Conservation (phyloP, 2,113 vertebrate genomes). For the Ondatra zibethicus region DNA sequence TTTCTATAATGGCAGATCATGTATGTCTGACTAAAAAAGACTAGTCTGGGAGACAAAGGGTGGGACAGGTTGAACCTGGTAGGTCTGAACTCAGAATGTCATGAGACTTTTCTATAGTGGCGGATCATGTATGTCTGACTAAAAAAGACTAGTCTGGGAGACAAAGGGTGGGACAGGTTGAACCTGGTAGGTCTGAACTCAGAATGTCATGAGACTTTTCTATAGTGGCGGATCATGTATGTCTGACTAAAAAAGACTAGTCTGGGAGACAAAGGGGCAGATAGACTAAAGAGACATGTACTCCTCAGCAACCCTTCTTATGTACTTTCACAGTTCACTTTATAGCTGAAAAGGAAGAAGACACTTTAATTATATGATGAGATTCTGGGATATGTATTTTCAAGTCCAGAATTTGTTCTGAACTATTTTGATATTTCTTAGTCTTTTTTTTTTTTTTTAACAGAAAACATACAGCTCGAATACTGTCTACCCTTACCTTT, state of each 20-base stretch:
- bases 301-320: neutral
- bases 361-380: neutral
- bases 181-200: neutral
- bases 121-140: neutral
- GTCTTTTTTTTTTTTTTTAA: neutral
- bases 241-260: neutral
- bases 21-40: neutral
- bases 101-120: neutral
- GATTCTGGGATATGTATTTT: neutral
- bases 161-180: neutral
- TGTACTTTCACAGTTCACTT: neutral
- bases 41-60: no score
- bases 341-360: neutral
- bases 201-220: neutral
- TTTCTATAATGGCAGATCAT: neutral
- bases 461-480: neutral
- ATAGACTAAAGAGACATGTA: neutral
- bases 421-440: neutral
- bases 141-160: neutral
- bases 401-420: neutral
- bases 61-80: neutral
- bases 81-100: neutral
- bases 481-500: neutral
- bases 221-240: neutral
- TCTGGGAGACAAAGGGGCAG: neutral